A percentile compares a stretch with the other conserved stretches of the same genome.
Evolutionary conservation across 1,140 invertebrate genomes (phyloP).

Genomic region (Zelostemma sp.): DNA sequence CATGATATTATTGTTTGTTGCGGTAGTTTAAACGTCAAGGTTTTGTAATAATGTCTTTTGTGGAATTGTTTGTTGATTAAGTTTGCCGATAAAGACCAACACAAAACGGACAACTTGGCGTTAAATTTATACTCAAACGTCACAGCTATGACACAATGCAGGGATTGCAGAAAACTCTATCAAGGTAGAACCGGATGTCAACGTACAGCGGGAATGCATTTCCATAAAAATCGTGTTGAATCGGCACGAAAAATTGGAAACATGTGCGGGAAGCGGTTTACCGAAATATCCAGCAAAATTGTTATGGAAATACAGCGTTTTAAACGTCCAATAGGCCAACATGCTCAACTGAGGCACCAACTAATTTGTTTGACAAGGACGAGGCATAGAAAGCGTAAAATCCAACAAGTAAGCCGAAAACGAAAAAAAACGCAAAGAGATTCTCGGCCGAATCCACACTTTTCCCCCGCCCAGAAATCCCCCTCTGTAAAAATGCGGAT

Average conservation of each 20-base stretch:
- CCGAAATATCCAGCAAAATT: background rate
- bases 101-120: background rate
- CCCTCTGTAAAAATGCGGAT: too few species aligned
- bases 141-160: background rate
- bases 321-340: slow-evolving; percentile 1
- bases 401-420: background rate
- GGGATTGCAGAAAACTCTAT: background rate
- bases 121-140: background rate
- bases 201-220: background rate
- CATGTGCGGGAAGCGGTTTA: background rate
- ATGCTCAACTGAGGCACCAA: slow-evolving; percentile 3
- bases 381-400: background rate
- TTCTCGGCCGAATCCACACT: background rate
- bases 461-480: too few species aligned
- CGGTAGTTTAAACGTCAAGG: too few species aligned
- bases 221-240: background rate
- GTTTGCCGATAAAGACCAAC: too few species aligned
- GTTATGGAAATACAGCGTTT: background rate
- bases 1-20: too few species aligned
- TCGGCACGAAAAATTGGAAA: background rate
- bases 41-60: background rate
- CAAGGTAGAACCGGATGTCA: background rate
- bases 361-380: background rate
- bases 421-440: background rate
- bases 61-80: too few species aligned